These are phyloP conservation scores for Dinothrombium tinctorium DNA, from an alignment of 1,140 invertebrate species.

Conservation along the genomic window DNA sequence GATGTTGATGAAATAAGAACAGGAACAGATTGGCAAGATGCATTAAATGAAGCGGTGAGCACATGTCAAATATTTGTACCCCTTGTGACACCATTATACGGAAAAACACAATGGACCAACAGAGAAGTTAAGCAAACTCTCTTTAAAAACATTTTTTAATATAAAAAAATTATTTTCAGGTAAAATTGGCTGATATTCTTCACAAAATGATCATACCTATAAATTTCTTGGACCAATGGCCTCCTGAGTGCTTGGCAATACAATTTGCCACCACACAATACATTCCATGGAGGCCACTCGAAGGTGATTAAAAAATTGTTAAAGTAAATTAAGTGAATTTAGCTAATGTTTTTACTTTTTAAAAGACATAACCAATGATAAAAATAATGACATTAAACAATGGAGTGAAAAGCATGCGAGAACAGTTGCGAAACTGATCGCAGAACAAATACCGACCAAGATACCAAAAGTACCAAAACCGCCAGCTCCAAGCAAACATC, in stretches of 20 bases:
- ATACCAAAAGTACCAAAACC: no score
- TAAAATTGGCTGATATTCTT: conserved; percentile 26
- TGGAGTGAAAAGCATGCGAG: no score
- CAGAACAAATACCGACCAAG: no score
- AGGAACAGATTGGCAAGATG: conserved; percentile 26
- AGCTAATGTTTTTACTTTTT: no score
- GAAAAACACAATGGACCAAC: conserved; percentile 27
- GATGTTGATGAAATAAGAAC: conserved; percentile 26
- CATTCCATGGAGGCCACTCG: conserved; percentile 13
- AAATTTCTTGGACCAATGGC: conserved; percentile 23
- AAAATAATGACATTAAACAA: no score
- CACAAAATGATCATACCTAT: conserved; percentile 25
- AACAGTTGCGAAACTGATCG: no score
- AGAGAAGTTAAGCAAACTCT: no score
- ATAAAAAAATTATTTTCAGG: no score
- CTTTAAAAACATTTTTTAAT: no score
- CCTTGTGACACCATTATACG: conserved; percentile 24
- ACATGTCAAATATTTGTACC: conserved; percentile 25
- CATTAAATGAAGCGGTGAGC: conserved; percentile 24
- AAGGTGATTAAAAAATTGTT: no score
- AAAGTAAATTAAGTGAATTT: not conserved
- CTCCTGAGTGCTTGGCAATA: conserved; percentile 25
- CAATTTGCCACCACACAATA: conserved; percentile 25
- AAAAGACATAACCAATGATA: no score
- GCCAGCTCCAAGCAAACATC: no score